These are phyloP conservation scores for Drosophila lacteicornis DNA, from an alignment of 1,140 invertebrate genomes.

Conservation along the genomic window DNA sequence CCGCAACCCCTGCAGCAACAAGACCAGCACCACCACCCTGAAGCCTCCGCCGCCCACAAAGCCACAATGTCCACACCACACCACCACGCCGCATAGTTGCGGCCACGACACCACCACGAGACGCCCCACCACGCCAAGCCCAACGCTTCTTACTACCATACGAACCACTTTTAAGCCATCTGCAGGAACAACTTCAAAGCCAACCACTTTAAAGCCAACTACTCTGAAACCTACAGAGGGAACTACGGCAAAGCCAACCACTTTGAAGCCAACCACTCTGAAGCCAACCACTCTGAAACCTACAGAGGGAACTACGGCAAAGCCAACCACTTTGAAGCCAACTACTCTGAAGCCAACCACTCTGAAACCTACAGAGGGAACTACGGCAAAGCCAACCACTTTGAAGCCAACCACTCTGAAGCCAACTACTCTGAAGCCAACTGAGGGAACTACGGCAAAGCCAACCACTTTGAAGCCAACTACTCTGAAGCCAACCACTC, in stretches of 20 bases:
- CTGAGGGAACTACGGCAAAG: slow-evolving; percentile 7
- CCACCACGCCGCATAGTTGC: slow-evolving; percentile 23
- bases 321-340: slow-evolving; percentile 4
- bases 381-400: slow-evolving; percentile 3
- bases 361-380: not conserved
- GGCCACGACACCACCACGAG: slow-evolving; percentile 12
- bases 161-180: slow-evolving; percentile 10
- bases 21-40: slow-evolving; percentile 58
- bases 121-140: slow-evolving; percentile 21
- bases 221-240: not conserved
- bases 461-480: slow-evolving; percentile 16
- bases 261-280: slow-evolving; percentile 3
- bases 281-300: slow-evolving; percentile 10
- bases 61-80: slow-evolving; percentile 8
- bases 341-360: slow-evolving; percentile 11
- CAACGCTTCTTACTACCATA: slow-evolving; percentile 37
- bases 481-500: not conserved
- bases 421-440: not conserved
- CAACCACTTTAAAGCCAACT: not conserved
- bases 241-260: slow-evolving; percentile 25
- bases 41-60: slow-evolving; percentile 45
- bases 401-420: no score
- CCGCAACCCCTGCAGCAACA: slow-evolving; percentile 67
- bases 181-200: not conserved
- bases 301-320: not conserved